Evolutionary conservation across 2,113 vertebrate species (phyloP).

Genomic region (Gallinago media): DNA sequence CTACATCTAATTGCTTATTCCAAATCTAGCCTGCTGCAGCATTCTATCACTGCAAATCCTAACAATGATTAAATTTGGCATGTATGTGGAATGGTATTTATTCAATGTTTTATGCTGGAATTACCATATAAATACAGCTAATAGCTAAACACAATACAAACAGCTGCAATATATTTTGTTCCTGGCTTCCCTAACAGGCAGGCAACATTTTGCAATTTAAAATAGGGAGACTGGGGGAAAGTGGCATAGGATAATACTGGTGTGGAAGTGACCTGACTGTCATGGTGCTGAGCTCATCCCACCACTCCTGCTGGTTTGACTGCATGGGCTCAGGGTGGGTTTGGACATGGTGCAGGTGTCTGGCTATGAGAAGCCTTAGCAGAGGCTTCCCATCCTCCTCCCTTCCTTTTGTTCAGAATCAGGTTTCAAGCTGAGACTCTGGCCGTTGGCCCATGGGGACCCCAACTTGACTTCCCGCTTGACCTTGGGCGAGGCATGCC

Average conservation of each 20-base stretch:
- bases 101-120: background rate
- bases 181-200: background rate
- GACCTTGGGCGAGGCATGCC: background rate
- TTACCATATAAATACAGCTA: conserved; percentile 32
- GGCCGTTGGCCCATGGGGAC: no score
- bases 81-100: background rate
- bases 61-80: background rate
- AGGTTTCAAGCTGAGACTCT: background rate
- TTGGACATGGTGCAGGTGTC: background rate
- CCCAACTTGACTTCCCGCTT: background rate
- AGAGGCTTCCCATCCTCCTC: background rate
- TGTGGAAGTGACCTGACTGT: background rate
- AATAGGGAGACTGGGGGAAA: background rate
- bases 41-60: background rate
- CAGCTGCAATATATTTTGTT: conserved; percentile 11
- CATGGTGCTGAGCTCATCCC: background rate
- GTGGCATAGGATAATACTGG: background rate
- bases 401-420: background rate
- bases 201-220: background rate
- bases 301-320: background rate
- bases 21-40: background rate
- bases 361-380: background rate
- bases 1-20: background rate
- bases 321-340: background rate
- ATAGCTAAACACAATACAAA: background rate